Conservation (phyloP, 1,140 invertebrate species). For the Dendrolimus punctatus region DNA sequence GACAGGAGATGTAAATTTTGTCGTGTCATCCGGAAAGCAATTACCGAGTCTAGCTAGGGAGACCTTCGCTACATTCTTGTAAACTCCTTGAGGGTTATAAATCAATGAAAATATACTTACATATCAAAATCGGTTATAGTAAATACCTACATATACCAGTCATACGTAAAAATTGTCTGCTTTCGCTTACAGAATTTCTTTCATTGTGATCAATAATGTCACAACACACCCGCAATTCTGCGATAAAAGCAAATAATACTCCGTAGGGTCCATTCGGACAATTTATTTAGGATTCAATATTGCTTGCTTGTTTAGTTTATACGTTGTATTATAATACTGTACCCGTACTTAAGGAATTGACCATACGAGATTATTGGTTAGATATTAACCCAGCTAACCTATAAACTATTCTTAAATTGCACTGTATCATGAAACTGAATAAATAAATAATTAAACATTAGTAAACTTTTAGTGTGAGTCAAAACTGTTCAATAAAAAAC, state of each 20-base stretch:
- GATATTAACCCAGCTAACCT: too few species aligned
- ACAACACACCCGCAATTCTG: constrained; percentile 26
- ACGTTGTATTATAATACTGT: too few species aligned
- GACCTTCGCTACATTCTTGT: constrained; percentile 7
- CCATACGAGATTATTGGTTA: too few species aligned
- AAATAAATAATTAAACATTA: too few species aligned
- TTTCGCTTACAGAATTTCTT: constrained; percentile 13
- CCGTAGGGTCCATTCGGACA: constrained; percentile 24
- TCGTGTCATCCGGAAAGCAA: constrained; percentile 28
- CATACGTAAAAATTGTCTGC: too few species aligned
- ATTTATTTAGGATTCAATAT: constrained; percentile 41
- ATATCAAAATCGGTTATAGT: background rate
- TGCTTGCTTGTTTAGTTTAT: constrained; percentile 2
- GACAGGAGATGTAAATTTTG: constrained; percentile 22
- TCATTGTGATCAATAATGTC: constrained; percentile 19
- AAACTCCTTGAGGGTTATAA: constrained; percentile 14
- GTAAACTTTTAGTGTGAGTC: too few species aligned
- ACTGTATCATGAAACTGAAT: too few species aligned
- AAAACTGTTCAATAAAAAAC: too few species aligned
- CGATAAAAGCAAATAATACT: constrained; percentile 37
- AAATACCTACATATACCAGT: too few species aligned
- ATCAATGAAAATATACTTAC: constrained; percentile 13
- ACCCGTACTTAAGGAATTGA: too few species aligned
- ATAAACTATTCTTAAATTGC: too few species aligned
- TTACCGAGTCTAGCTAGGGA: constrained; percentile 14